Percentiles rank a stretch among this genome's conserved stretches.
phyloP scores from a whole-genome alignment of 2,797 vertebrate genomes.

The Coendou prehensilis region DNA sequence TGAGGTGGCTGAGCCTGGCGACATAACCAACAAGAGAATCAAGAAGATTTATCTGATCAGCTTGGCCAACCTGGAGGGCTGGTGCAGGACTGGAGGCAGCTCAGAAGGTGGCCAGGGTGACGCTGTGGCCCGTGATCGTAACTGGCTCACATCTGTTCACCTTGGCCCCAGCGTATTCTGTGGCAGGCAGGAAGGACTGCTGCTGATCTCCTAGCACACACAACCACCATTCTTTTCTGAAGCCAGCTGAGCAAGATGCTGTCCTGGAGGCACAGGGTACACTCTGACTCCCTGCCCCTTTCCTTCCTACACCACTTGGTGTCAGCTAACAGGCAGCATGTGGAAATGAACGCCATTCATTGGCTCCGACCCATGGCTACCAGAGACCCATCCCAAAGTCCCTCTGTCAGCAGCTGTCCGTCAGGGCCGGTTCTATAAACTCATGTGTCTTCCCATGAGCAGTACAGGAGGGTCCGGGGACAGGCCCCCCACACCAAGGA shows the following conservation, averaged over 20 bases:
- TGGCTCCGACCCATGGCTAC: rapidly evolving
- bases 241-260: background rate
- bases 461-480: background rate
- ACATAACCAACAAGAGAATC: rapidly evolving
- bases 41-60: background rate
- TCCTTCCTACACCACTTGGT: background rate
- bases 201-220: background rate
- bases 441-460: background rate
- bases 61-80: background rate
- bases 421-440: background rate
- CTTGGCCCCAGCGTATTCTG: background rate
- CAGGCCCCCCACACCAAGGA: background rate
- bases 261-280: rapidly evolving
- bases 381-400: background rate
- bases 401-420: background rate
- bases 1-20: background rate
- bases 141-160: background rate
- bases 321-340: background rate
- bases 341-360: rapidly evolving
- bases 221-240: background rate
- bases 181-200: background rate
- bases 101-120: too few relatives aligned
- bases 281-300: background rate
- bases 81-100: rapidly evolving
- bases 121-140: background rate